These are phyloP conservation scores for Hirtodrosophila confusa DNA, from an alignment of 2,888 invertebrate species.

Conservation along the genomic window DNA sequence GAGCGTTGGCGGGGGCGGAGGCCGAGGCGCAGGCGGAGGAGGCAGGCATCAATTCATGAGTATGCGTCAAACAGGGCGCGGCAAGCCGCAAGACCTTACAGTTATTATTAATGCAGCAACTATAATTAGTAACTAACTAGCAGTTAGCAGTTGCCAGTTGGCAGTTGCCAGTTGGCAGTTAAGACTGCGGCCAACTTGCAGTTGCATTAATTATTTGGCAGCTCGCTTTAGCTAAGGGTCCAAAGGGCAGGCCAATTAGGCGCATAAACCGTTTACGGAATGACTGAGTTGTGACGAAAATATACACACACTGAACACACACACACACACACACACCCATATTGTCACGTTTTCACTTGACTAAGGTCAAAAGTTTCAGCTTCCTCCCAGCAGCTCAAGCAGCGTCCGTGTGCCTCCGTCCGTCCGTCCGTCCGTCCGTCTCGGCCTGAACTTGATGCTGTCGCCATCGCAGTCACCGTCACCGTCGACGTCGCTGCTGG, in stretches of 20 bases:
- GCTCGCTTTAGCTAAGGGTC: conserved; percentile 24
- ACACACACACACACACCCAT: conserved; percentile 6
- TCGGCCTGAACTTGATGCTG: conserved; percentile 66
- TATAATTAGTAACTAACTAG: conserved; percentile 41
- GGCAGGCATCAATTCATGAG: conserved; percentile 44
- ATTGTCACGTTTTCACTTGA: conserved; percentile 72
- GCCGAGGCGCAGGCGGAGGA: too few species aligned
- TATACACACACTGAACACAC: conserved; percentile 8
- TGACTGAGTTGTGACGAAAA: conserved; percentile 13
- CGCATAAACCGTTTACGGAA: conserved; percentile 53
- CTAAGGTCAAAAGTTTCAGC: conserved; percentile 73
- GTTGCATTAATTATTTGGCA: conserved; percentile 67
- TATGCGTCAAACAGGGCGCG: conserved; percentile 53
- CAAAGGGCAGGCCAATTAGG: conserved; percentile 62
- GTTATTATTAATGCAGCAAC: conserved; percentile 49
- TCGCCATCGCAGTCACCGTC: conserved; percentile 39
- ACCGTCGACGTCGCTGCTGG: conserved; percentile 19
- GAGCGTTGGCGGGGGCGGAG: background rate
- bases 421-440: conserved; percentile 14
- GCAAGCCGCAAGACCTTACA: conserved; percentile 12
- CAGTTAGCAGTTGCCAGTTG: conserved; percentile 18
- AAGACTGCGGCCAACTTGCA: conserved; percentile 48
- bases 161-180: conserved; percentile 34
- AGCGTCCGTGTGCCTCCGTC: conserved; percentile 19
- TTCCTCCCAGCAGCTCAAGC: conserved; percentile 15